Evolutionary conservation across 2,888 invertebrate genomes (phyloP).

Genomic region (Himalopsyche japonica): DNA sequence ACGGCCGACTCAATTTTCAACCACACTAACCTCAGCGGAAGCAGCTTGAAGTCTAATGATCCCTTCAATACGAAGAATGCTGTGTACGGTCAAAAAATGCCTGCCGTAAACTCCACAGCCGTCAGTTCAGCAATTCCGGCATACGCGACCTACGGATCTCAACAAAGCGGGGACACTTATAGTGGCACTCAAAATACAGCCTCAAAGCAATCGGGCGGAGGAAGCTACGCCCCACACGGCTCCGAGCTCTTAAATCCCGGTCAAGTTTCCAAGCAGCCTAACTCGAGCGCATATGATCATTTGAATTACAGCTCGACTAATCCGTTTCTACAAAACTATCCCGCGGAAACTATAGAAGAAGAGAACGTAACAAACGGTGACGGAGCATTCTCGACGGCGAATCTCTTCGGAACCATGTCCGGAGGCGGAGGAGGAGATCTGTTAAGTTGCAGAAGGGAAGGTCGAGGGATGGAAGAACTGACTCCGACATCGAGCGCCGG

Average conservation of each 20-base stretch:
- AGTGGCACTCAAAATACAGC: slow-evolving; percentile 13
- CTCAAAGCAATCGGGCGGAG: slow-evolving; percentile 6
- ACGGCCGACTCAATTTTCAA: slow-evolving; percentile 37
- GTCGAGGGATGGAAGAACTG: slow-evolving; percentile 53
- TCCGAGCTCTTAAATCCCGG: slow-evolving; percentile 22
- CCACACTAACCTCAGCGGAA: slow-evolving; percentile 25
- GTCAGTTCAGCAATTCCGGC: slow-evolving; percentile 36
- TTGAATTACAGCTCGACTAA: slow-evolving; percentile 58
- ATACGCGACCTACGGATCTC: slow-evolving; percentile 36
- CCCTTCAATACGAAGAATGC: slow-evolving; percentile 22
- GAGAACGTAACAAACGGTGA: slow-evolving; percentile 47
- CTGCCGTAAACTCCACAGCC: slow-evolving; percentile 35
- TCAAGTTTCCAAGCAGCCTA: slow-evolving; percentile 9
- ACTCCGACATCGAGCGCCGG: slow-evolving; percentile 61
- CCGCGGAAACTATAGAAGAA: slow-evolving; percentile 54
- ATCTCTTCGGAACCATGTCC: slow-evolving; percentile 31
- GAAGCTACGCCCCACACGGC: slow-evolving; percentile 10
- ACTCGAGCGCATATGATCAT: slow-evolving; percentile 19
- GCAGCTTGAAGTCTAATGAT: slow-evolving; percentile 26
- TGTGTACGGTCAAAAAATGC: slow-evolving; percentile 39
- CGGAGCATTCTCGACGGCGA: slow-evolving; percentile 43
- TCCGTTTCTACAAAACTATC: slow-evolving; percentile 64
- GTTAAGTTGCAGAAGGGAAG: slow-evolving; percentile 31
- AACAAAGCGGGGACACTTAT: slow-evolving; percentile 17
- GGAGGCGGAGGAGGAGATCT: slow-evolving; percentile 27